Evolutionary conservation across 1,140 invertebrate species (phyloP).

Genomic region (Maconellicoccus hirsutus): DNA sequence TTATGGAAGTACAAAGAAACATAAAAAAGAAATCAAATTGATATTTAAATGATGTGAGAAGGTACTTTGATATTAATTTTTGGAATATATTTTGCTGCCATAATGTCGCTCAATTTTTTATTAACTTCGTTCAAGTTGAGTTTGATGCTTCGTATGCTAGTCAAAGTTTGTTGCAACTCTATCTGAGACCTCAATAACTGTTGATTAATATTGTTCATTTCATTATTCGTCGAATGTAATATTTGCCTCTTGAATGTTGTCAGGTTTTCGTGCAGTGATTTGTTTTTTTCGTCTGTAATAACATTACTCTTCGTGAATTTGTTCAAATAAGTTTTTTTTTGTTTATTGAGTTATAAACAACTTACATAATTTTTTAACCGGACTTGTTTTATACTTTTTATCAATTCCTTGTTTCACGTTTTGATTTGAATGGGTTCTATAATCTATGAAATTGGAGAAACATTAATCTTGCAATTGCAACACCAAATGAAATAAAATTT

Average conservation of each 20-base stretch:
- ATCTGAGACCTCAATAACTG: neutral
- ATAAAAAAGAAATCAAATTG: neutral
- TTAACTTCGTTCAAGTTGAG: neutral
- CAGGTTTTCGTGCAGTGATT: neutral
- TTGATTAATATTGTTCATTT: conserved; percentile 13
- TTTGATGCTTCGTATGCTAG: neutral
- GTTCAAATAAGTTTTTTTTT: neutral
- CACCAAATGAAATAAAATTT: no score
- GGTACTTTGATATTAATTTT: conserved; percentile 3
- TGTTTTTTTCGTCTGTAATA: conserved; percentile 1
- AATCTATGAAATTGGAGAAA: no score
- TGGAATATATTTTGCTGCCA: neutral
- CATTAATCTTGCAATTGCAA: no score
- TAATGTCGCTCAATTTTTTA: neutral
- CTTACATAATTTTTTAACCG: conserved; percentile 11
- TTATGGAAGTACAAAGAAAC: no score
- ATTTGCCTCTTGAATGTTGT: neutral
- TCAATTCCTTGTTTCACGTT: neutral
- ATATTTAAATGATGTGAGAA: neutral
- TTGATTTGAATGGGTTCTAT: no score
- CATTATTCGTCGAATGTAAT: neutral
- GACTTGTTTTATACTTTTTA: neutral
- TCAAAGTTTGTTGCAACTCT: neutral
- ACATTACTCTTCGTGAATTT: neutral
- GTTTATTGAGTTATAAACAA: neutral